Conservation (phyloP, 2,113 vertebrate species). For the Synodontis membranacea region DNA sequence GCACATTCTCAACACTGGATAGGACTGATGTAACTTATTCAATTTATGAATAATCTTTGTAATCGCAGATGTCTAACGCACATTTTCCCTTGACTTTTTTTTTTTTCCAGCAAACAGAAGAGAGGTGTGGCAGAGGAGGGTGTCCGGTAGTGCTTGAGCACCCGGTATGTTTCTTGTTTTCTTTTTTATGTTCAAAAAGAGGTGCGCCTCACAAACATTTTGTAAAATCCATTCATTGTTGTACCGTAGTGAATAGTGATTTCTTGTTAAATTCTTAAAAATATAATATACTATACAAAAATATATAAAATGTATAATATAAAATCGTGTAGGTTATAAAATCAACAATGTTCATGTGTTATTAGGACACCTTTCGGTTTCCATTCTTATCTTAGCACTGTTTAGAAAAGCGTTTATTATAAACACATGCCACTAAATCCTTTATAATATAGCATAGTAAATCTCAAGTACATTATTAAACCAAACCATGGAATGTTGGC, state of each 20-base stretch:
- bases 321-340: not conserved
- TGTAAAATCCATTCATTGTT: not conserved
- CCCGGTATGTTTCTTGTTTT: conserved; percentile 60
- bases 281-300: not conserved
- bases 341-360: not conserved
- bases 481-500: conserved; percentile 57
- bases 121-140: conserved; percentile 57
- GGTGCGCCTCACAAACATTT: not conserved
- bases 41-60: not conserved
- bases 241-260: not conserved
- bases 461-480: conserved; percentile 1
- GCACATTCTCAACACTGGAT: not conserved
- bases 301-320: not conserved
- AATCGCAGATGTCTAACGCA: too few relatives aligned
- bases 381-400: not conserved
- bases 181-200: not conserved
- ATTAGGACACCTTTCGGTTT: not conserved
- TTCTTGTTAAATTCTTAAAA: not conserved
- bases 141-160: conserved; percentile 67
- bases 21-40: not conserved
- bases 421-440: not conserved
- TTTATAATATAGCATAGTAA: not conserved
- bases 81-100: conserved; percentile 1
- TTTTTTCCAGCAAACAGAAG: conserved; percentile 63
- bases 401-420: not conserved